Conservation (phyloP, 2,888 invertebrate species). For the Heliconius cydno region DNA sequence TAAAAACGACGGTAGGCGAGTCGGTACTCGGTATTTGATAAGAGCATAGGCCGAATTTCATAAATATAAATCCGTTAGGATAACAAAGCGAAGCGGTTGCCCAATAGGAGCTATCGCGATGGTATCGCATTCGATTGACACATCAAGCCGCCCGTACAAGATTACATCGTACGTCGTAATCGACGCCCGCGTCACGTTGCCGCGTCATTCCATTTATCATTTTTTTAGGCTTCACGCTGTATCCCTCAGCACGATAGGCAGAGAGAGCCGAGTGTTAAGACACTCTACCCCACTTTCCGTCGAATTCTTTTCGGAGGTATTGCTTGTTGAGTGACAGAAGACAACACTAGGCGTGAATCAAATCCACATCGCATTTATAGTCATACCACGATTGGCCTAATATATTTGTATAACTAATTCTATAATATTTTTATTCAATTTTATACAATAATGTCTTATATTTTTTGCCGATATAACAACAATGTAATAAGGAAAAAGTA, state of each 20-base stretch:
- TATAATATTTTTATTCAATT: neutral
- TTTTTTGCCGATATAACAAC: neutral
- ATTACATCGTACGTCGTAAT: conserved; percentile 76
- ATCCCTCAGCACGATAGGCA: no score
- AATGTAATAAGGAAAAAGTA: neutral
- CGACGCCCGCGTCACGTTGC: conserved; percentile 67
- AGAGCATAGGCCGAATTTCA: conserved; percentile 62
- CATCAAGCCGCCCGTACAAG: conserved; percentile 74
- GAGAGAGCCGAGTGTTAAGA: no score
- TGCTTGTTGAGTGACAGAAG: no score
- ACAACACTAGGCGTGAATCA: no score
- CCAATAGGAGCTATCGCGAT: conserved; percentile 79
- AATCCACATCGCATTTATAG: no score
- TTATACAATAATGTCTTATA: neutral
- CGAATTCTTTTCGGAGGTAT: no score
- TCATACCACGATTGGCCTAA: no score
- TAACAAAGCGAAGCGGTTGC: conserved; percentile 79
- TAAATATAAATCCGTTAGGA: conserved; percentile 75
- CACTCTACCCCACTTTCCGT: no score
- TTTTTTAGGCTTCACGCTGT: no score
- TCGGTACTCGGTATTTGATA: conserved; percentile 52
- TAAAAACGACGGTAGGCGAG: conserved; percentile 54
- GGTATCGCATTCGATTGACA: conserved; percentile 72
- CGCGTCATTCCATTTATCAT: conserved; percentile 35
- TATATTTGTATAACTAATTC: conserved; percentile 23